Conservation (phyloP, 2,888 invertebrate genomes). For the Metacarcinus magister region DNA sequence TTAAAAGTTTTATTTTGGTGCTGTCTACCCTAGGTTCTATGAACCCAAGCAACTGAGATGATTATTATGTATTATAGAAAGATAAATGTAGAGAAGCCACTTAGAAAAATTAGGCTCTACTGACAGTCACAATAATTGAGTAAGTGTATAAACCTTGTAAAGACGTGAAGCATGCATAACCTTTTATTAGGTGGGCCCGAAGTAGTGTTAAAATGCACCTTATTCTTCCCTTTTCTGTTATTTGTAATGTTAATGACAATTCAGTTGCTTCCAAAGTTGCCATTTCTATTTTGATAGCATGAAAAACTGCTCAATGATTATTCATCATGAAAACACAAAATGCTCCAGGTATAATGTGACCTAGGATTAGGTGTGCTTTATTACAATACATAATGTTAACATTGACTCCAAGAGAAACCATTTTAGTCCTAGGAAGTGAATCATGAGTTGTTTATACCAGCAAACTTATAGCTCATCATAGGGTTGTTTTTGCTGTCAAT, state of each 20-base stretch:
- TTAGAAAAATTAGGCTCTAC: conserved; percentile 74
- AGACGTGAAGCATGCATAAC: conserved; percentile 72
- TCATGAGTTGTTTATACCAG: conserved; percentile 54
- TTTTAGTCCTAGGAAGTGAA: conserved; percentile 62
- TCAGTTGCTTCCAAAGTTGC: conserved; percentile 76
- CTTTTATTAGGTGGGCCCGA: conserved; percentile 71
- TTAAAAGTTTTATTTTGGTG: conserved; percentile 73
- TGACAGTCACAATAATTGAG: conserved; percentile 76
- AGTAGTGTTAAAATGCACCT: conserved; percentile 68
- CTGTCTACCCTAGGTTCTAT: conserved; percentile 75
- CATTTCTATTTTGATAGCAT: conserved; percentile 74
- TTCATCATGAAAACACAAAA: conserved; percentile 76
- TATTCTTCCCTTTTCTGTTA: conserved; percentile 67
- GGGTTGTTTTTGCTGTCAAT: not conserved
- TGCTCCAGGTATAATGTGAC: conserved; percentile 75
- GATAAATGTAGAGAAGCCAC: conserved; percentile 73
- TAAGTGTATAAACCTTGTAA: conserved; percentile 78
- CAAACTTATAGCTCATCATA: conserved; percentile 3
- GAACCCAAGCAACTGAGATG: conserved; percentile 76
- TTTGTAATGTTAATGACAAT: conserved; percentile 55
- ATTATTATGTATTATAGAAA: conserved; percentile 75
- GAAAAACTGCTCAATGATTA: conserved; percentile 76
- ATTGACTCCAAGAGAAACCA: conserved; percentile 30
- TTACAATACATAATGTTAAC: conserved; percentile 61
- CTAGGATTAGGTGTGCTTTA: conserved; percentile 72